A percentile compares a stretch with the other conserved stretches of the same genome.
These are phyloP conservation scores for Diplodus puntazzo DNA, from an alignment of 2,797 vertebrate species.

Conservation along the genomic window DNA sequence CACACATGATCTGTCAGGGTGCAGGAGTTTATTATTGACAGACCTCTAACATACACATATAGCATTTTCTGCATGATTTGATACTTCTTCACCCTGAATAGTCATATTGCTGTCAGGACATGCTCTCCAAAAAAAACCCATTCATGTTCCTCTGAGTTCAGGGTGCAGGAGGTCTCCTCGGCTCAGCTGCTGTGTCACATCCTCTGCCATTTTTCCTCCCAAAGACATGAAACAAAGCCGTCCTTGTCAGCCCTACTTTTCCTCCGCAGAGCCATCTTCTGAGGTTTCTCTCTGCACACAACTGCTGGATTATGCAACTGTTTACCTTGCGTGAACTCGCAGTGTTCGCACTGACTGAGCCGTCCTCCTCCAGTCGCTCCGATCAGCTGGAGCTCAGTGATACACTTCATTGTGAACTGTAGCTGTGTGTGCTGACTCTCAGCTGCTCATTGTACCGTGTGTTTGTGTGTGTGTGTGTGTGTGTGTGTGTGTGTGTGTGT, in stretches of 20 bases:
- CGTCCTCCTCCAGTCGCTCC: neutral
- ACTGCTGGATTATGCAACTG: conserved; percentile 4
- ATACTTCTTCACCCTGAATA: neutral
- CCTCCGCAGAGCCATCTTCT: neutral
- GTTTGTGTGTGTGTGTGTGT: too few species aligned
- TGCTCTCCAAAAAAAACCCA: neutral
- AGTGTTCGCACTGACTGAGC: conserved; percentile 1
- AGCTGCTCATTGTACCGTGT: neutral
- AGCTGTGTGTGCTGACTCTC: too few species aligned
- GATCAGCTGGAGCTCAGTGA: neutral
- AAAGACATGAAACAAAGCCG: neutral
- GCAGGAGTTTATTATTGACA: neutral
- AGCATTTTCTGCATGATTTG: neutral
- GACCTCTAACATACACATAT: neutral
- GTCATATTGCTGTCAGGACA: neutral
- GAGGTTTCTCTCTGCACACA: neutral
- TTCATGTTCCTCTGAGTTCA: neutral
- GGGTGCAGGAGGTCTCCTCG: neutral
- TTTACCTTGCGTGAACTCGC: conserved; percentile 22
- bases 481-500: too few species aligned
- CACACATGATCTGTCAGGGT: conserved; percentile 17
- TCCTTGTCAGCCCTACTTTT: conserved; percentile 13
- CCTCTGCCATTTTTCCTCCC: neutral
- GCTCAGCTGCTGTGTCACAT: neutral
- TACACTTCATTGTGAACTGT: neutral